Evolutionary conservation across 2,888 invertebrate species (phyloP).

Genomic region (Drosophila putrida): DNA sequence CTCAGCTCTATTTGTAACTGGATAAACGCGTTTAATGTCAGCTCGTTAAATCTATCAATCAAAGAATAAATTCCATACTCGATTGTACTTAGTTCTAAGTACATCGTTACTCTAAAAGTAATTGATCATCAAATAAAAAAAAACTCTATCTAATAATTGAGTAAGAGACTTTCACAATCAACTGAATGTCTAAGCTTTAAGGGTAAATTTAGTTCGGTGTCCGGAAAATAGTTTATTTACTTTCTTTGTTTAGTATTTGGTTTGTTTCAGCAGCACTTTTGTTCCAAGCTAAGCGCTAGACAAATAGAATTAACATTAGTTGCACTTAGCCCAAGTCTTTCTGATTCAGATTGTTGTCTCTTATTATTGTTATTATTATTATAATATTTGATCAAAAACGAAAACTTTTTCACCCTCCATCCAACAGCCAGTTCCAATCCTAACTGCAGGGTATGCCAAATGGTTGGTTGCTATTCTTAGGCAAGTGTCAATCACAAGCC

Average conservation of each 20-base stretch:
- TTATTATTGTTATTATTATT: constrained; percentile 55
- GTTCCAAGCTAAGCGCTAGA: constrained; percentile 60
- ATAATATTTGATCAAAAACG: constrained; percentile 67
- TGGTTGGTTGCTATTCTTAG: constrained; percentile 41
- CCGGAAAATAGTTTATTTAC: constrained; percentile 1
- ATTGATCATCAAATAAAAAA: too few species aligned
- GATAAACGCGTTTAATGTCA: too few species aligned
- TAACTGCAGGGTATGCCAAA: constrained; percentile 10
- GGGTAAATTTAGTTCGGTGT: constrained; percentile 21
- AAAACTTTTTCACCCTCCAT: constrained; percentile 36
- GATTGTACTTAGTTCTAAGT: too few species aligned
- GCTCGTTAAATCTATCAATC: too few species aligned
- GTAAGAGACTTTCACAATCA: not conserved
- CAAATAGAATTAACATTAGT: constrained; percentile 77
- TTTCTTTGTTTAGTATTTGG: constrained; percentile 39
- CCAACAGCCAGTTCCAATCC: not conserved
- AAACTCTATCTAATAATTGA: too few species aligned
- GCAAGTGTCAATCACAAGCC: constrained; percentile 76
- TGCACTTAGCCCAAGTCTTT: constrained; percentile 56
- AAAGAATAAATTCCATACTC: too few species aligned
- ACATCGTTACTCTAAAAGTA: too few species aligned
- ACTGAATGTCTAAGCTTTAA: not conserved
- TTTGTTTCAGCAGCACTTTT: constrained; percentile 55
- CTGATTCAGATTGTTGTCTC: constrained; percentile 49
- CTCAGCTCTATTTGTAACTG: too few species aligned